Evolutionary conservation across 2,888 invertebrate species (phyloP).

Genomic region (Mythimna impura): DNA sequence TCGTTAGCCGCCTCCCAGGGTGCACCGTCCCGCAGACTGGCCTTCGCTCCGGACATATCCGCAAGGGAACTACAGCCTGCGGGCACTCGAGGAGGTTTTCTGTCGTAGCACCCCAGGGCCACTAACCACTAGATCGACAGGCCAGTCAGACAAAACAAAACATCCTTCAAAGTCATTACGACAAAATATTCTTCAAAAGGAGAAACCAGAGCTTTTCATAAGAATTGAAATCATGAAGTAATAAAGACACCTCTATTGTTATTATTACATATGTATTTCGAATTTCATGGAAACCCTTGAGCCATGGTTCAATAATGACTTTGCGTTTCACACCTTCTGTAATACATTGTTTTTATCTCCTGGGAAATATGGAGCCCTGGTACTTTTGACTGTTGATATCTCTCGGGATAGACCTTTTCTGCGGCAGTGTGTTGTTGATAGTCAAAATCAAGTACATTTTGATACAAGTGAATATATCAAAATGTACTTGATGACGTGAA

Average conservation of each 20-base stretch:
- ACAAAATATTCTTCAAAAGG: not conserved
- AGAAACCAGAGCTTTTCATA: not conserved
- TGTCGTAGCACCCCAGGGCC: too few species aligned
- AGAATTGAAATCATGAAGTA: not conserved
- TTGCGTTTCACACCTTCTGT: slow-evolving; percentile 2
- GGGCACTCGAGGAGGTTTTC: too few species aligned
- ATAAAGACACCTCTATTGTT: not conserved
- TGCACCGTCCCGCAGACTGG: too few species aligned
- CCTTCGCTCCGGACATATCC: too few species aligned
- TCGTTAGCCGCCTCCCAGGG: too few species aligned
- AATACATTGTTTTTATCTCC: slow-evolving; percentile 8
- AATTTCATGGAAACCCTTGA: not conserved
- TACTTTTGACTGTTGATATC: not conserved
- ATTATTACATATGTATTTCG: not conserved
- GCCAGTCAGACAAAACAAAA: too few species aligned
- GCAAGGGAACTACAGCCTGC: too few species aligned
- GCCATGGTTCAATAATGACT: slow-evolving; percentile 5
- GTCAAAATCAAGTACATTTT: not conserved
- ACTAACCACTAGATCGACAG: too few species aligned
- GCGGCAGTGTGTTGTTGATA: not conserved
- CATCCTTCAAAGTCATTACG: not conserved
- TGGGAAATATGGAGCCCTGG: slow-evolving; percentile 2
- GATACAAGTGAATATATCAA: too few species aligned
- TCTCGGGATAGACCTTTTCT: not conserved
- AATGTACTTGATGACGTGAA: too few species aligned